These are phyloP conservation scores for Hemithea aestivaria DNA, from an alignment of 2,888 invertebrate species.

Conservation along the genomic window DNA sequence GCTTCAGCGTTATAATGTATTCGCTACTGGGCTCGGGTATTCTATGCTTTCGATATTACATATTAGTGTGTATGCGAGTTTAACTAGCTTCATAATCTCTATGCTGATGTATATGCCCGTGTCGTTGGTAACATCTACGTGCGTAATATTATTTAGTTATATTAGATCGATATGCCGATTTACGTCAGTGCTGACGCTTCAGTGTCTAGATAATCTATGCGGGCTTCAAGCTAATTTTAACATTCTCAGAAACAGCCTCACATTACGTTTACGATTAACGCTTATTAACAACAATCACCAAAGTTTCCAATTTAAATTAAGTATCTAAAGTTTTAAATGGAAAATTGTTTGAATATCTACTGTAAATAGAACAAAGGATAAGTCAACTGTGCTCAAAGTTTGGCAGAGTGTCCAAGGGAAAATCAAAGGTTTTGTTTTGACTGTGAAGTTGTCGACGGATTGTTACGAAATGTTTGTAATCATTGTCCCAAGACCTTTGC, in stretches of 20 bases:
- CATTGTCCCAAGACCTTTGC: slow-evolving; percentile 5
- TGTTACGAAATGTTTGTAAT: slow-evolving; percentile 13
- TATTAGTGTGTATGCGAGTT: slow-evolving; percentile 77
- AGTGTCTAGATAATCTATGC: slow-evolving; percentile 77
- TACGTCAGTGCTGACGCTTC: slow-evolving; percentile 73
- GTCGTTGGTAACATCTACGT: slow-evolving; percentile 71
- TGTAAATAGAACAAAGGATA: slow-evolving; percentile 23
- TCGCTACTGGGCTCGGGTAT: slow-evolving; percentile 78
- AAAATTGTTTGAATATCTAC: slow-evolving; percentile 10
- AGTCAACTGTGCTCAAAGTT: slow-evolving; percentile 17
- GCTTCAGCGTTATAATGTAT: slow-evolving; percentile 76
- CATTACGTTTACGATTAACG: slow-evolving; percentile 37
- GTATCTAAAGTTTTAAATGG: slow-evolving; percentile 12
- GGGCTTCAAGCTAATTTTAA: slow-evolving; percentile 74
- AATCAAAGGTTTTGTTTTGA: slow-evolving; percentile 27
- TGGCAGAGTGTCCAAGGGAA: slow-evolving; percentile 17
- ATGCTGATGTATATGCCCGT: slow-evolving; percentile 76
- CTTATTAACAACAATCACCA: slow-evolving; percentile 40
- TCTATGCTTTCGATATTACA: slow-evolving; percentile 78
- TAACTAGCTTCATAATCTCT: slow-evolving; percentile 76
- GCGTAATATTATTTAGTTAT: slow-evolving; percentile 68
- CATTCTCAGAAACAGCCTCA: slow-evolving; percentile 53
- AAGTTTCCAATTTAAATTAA: slow-evolving; percentile 7
- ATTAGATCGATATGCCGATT: slow-evolving; percentile 73
- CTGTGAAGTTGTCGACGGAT: slow-evolving; percentile 19